Evolutionary conservation across 2,113 vertebrate species (phyloP).

Genomic region (Pterocles gutturalis): DNA sequence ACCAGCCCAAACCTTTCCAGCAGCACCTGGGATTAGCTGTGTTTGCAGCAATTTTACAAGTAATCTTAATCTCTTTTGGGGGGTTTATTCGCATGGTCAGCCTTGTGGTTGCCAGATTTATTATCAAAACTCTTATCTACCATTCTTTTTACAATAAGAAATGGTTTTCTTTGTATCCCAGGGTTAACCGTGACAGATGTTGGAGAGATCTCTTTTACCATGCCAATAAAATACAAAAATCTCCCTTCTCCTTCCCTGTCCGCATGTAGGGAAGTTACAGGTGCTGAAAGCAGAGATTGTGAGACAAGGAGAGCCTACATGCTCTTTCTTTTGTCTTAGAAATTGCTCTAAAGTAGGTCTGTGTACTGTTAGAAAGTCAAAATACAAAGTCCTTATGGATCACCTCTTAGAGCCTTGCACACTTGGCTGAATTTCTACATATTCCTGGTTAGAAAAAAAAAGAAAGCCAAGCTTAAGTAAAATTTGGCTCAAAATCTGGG

Average conservation of each 20-base stretch:
- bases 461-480: neutral
- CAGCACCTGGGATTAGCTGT: neutral
- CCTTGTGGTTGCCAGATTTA: neutral
- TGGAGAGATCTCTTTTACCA: neutral
- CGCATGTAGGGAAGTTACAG: rapidly evolving
- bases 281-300: neutral
- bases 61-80: neutral
- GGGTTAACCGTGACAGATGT: neutral
- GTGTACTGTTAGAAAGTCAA: neutral
- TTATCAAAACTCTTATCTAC: neutral
- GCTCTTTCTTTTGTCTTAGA: neutral
- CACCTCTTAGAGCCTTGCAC: neutral
- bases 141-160: neutral
- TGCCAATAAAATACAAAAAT: neutral
- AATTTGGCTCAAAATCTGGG: neutral
- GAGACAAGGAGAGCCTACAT: neutral
- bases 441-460: neutral
- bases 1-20: neutral
- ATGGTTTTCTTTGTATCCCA: neutral
- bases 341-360: neutral
- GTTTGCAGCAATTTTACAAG: neutral
- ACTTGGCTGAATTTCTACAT: neutral
- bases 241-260: neutral
- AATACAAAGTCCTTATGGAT: neutral
- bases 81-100: neutral